Percentiles rank a stretch among this genome's conserved stretches.
phyloP scores from a whole-genome alignment of 2,113 vertebrate genomes.

The Etheostoma cragini region DNA sequence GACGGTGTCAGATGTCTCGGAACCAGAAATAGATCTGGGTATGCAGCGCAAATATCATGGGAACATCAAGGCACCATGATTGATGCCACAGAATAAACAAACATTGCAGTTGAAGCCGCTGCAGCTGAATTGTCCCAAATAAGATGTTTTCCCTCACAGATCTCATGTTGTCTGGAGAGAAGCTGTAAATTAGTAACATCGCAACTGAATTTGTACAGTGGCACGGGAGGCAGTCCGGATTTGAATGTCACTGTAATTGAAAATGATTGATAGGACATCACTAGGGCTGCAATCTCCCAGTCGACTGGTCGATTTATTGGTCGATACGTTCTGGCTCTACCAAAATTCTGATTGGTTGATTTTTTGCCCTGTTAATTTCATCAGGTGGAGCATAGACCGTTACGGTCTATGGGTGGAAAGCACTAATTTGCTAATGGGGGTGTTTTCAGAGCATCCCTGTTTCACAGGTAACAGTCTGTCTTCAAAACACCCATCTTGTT shows the following conservation, averaged over 20 bases:
- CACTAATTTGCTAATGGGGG: no score
- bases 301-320: no score
- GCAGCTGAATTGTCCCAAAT: constrained; percentile 27
- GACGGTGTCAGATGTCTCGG: constrained; percentile 71
- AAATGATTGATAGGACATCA: neutral
- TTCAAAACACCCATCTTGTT: no score
- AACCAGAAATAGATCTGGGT: constrained; percentile 68
- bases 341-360: no score
- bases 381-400: no score
- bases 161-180: neutral
- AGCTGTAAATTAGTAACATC: neutral
- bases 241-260: neutral
- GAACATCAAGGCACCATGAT: constrained; percentile 64
- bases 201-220: neutral
- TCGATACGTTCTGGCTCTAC: no score
- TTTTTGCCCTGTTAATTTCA: no score
- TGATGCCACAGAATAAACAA: constrained; percentile 59
- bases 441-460: no score
- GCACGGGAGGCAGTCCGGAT: neutral
- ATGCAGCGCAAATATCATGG: constrained; percentile 74
- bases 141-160: constrained; percentile 14
- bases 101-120: constrained; percentile 39
- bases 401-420: no score
- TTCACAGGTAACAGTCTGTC: no score
- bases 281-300: no score